Percentiles rank a stretch among this genome's conserved stretches.
phyloP scores from a whole-genome alignment of 2,113 vertebrate genomes.

The Arenaria interpres region DNA sequence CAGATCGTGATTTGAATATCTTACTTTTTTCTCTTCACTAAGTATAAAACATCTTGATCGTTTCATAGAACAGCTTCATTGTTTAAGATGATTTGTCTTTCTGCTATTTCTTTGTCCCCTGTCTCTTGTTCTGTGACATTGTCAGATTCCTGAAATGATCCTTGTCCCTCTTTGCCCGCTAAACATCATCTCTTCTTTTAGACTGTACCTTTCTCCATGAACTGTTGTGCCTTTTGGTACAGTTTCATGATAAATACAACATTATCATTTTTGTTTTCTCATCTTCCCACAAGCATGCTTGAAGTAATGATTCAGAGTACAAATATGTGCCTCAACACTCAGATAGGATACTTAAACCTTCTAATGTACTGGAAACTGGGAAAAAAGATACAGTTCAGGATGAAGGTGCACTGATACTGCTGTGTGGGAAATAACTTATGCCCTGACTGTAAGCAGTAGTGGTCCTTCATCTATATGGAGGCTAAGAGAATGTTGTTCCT shows the following conservation, averaged over 20 bases:
- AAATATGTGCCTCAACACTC: background rate
- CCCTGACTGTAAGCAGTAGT: constrained; percentile 8
- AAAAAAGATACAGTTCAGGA: constrained; percentile 6
- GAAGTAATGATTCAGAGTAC: background rate
- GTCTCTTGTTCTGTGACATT: background rate
- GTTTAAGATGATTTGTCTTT: background rate
- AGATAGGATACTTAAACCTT: constrained; percentile 4
- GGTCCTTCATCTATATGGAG: constrained; percentile 11
- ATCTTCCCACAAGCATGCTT: constrained; percentile 8
- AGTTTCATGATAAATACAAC: background rate
- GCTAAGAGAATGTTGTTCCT: background rate
- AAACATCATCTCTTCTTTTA: background rate
- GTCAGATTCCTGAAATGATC: background rate
- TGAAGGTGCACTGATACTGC: background rate
- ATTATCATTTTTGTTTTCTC: background rate
- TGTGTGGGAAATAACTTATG: background rate
- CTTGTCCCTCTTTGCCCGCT: background rate
- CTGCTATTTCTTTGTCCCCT: background rate
- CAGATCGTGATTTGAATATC: background rate
- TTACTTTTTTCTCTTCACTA: background rate
- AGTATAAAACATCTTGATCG: background rate
- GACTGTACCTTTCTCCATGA: background rate
- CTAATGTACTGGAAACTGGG: background rate
- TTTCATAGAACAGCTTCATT: background rate
- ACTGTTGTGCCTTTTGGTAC: background rate